Evolutionary conservation across 2,797 vertebrate genomes (phyloP).

Genomic region (Sebastes steindachneri): DNA sequence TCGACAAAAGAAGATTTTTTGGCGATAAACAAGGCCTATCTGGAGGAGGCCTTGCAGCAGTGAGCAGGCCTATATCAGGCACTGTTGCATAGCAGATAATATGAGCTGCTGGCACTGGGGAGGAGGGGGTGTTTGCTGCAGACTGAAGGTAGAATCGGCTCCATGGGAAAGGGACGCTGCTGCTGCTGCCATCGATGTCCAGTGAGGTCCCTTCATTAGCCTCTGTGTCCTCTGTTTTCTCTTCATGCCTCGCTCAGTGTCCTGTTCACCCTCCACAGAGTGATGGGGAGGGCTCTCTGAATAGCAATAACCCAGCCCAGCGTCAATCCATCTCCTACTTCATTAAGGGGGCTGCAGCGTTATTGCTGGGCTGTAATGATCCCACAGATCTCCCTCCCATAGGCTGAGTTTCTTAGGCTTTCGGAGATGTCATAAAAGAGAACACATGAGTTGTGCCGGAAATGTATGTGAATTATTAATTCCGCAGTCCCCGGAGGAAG

Average conservation of each 20-base stretch:
- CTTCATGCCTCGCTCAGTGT: conserved; percentile 26
- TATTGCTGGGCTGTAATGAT: conserved; percentile 71
- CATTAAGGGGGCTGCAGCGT: conserved; percentile 69
- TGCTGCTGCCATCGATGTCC: conserved; percentile 27
- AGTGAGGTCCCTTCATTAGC: conserved; percentile 63
- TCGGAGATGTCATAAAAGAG: conserved; percentile 71
- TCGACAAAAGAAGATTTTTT: not conserved
- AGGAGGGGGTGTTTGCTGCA: conserved; percentile 6
- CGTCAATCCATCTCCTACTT: conserved; percentile 70
- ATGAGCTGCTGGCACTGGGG: conserved; percentile 23
- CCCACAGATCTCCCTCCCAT: conserved; percentile 55
- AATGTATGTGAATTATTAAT: conserved; percentile 79
- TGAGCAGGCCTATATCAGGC: conserved; percentile 47
- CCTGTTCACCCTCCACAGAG: conserved; percentile 45
- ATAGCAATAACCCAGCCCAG: conserved; percentile 71
- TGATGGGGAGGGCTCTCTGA: conserved; percentile 57
- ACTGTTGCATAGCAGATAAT: conserved; percentile 59
- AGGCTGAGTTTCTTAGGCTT: conserved; percentile 43
- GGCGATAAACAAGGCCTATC: conserved; percentile 60
- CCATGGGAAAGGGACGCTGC: conserved; percentile 4
- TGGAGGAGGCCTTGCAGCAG: conserved; percentile 53
- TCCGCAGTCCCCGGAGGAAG: conserved; percentile 49
- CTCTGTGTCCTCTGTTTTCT: conserved; percentile 44
- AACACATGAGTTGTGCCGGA: conserved; percentile 64
- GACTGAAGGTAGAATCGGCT: conserved; percentile 35